Conservation (phyloP, 1,140 invertebrate genomes). For the Maconellicoccus hirsutus region DNA sequence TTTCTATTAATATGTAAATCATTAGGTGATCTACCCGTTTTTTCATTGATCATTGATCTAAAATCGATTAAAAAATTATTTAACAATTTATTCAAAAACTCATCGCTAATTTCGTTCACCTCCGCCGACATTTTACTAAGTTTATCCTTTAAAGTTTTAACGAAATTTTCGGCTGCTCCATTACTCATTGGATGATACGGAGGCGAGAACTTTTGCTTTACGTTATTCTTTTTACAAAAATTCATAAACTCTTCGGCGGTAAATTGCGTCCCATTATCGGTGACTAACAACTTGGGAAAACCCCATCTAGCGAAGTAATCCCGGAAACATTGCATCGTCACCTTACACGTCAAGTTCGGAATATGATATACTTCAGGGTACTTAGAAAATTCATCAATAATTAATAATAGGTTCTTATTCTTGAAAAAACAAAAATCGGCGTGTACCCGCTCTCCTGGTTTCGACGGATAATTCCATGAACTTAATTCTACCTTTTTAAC, state of each 20-base stretch:
- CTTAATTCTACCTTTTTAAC: neutral
- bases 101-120: neutral
- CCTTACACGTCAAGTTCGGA: neutral
- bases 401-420: neutral
- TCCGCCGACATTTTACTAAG: slow-evolving; percentile 29
- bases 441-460: slow-evolving; percentile 31
- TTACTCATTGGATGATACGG: slow-evolving; percentile 33
- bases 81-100: neutral
- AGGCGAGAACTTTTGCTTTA: slow-evolving; percentile 28
- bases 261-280: slow-evolving; percentile 33
- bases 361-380: neutral
- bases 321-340: neutral
- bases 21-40: slow-evolving; percentile 25
- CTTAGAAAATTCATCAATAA: slow-evolving; percentile 6
- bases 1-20: slow-evolving; percentile 26
- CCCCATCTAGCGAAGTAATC: neutral
- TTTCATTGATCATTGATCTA: slow-evolving; percentile 21
- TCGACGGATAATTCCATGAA: slow-evolving; percentile 23
- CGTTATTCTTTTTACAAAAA: slow-evolving; percentile 30
- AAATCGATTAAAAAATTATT: slow-evolving; percentile 23
- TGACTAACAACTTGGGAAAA: slow-evolving; percentile 22
- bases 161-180: slow-evolving; percentile 33
- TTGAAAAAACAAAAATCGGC: slow-evolving; percentile 33
- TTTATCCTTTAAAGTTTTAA: slow-evolving; percentile 35
- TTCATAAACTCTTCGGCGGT: slow-evolving; percentile 28